These are phyloP conservation scores for Candidula unifasciata DNA, from an alignment of 2,888 invertebrate genomes.

Conservation along the genomic window DNA sequence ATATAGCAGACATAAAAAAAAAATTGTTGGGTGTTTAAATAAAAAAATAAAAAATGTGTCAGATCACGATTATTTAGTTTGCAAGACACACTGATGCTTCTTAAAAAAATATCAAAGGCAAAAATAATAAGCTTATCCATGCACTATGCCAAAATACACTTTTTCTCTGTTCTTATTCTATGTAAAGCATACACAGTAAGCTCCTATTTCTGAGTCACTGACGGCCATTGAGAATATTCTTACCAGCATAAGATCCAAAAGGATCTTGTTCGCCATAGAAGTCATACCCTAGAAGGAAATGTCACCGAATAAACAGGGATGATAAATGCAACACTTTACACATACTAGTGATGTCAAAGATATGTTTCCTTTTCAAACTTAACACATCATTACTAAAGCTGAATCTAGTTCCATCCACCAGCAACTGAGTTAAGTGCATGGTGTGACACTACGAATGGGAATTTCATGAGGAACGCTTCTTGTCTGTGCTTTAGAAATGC, in stretches of 20 bases:
- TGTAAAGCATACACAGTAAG: neutral
- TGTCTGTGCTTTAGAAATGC: too few species aligned
- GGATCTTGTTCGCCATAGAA: conserved; percentile 50
- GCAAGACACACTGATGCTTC: neutral
- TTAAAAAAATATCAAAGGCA: neutral
- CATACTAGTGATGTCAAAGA: too few species aligned
- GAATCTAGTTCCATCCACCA: too few species aligned
- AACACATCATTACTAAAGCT: too few species aligned
- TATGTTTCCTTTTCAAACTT: too few species aligned
- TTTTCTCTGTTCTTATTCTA: too few species aligned
- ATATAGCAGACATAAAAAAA: too few species aligned
- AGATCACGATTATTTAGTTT: too few species aligned
- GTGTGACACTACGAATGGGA: too few species aligned
- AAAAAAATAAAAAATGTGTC: neutral
- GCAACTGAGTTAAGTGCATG: too few species aligned
- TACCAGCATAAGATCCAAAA: conserved; percentile 53
- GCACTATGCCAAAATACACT: neutral
- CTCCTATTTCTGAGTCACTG: neutral
- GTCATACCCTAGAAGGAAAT: conserved; percentile 46
- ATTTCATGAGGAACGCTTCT: too few species aligned
- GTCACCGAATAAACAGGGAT: conserved; percentile 19
- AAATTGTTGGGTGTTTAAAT: neutral
- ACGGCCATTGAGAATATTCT: conserved; percentile 21
- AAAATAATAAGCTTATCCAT: neutral
- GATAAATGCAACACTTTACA: conserved; percentile 21